Conservation (phyloP, 2,113 vertebrate genomes). For the Megaleporinus macrocephalus region DNA sequence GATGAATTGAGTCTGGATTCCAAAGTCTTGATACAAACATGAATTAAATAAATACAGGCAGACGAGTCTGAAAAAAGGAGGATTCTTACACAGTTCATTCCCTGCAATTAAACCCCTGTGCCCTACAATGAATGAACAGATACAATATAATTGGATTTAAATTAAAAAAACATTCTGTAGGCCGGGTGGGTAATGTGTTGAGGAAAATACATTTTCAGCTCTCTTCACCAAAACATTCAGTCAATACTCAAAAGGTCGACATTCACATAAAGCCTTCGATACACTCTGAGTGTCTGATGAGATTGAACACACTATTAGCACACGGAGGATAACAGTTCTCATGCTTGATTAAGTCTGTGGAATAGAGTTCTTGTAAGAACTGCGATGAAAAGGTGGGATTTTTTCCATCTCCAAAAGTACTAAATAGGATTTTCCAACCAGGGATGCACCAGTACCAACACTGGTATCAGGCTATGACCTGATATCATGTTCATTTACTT, state of each 20-base stretch:
- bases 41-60: slow-evolving; percentile 57
- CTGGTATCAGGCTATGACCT: too few relatives aligned
- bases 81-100: slow-evolving; percentile 58
- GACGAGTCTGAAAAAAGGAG: slow-evolving; percentile 31
- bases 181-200: slow-evolving; percentile 58
- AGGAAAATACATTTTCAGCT: slow-evolving; percentile 38
- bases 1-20: slow-evolving; percentile 44
- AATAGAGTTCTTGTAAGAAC: too few relatives aligned
- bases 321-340: background rate
- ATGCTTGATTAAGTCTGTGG: slow-evolving; percentile 30
- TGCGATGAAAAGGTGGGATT: background rate
- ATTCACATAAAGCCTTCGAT: slow-evolving; percentile 18
- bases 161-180: slow-evolving; percentile 67
- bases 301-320: slow-evolving; percentile 42
- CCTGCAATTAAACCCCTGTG: slow-evolving; percentile 58
- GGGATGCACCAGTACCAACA: too few relatives aligned
- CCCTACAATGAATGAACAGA: slow-evolving; percentile 57
- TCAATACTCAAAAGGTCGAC: slow-evolving; percentile 30
- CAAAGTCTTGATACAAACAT: slow-evolving; percentile 36
- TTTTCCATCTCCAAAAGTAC: slow-evolving; percentile 7
- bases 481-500: too few relatives aligned
- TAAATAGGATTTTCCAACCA: background rate
- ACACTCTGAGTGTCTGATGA: slow-evolving; percentile 13
- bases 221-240: slow-evolving; percentile 24
- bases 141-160: slow-evolving; percentile 69